Evolutionary conservation across 2,113 vertebrate genomes (phyloP), one percentile per base, ranked within the genome.

Genomic region (Nipponia nippon): DNA sequence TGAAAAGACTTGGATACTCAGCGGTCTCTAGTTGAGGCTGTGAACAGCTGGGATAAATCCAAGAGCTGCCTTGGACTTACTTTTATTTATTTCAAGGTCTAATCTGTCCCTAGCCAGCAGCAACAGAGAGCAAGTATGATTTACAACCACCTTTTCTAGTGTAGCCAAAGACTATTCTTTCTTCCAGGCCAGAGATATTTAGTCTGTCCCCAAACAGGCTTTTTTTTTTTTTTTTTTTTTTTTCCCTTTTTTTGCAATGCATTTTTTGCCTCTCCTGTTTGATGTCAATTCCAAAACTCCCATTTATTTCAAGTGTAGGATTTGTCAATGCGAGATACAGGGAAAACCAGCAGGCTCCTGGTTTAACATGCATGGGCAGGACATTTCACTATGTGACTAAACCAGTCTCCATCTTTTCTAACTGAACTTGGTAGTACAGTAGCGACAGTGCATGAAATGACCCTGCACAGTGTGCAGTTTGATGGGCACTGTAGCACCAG

Each of bases 51-150:
- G 49, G 67, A 67, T 67, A 92, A 93, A 83, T 93, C 72, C 55
- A 89, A 93, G 38, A 63, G 38, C 59, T 93, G 67, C 72, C 56
- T 81, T 81, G 49, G 26, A 77, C 27, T 32, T 90, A n/a, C 44
- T 90, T 85, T 67, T 89, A 82, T 95, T 96, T 96, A 67, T 89
- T 90, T 70, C 50, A 83, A 78, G 36, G 36, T 67, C n/a, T 88
- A 82, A 90, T 66, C 50, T 81, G 29, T 78, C n/a, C 32, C 52
- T 59, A 44, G 55, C 38, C n/a, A 90, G 59, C 67, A 93, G n/a
- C 34, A 89, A 50, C 7, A 78, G 26, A 83, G 59, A 63, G 18
- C 26, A 62, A 84, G 36, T 42, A 59, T 56, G 83, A 93, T 72
- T 95, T 84, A 91, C 72, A 86, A 17, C 26, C 46, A 88, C 34